Conservation (phyloP, 2,797 vertebrate genomes). For the Pangasius sanitwongsei region DNA sequence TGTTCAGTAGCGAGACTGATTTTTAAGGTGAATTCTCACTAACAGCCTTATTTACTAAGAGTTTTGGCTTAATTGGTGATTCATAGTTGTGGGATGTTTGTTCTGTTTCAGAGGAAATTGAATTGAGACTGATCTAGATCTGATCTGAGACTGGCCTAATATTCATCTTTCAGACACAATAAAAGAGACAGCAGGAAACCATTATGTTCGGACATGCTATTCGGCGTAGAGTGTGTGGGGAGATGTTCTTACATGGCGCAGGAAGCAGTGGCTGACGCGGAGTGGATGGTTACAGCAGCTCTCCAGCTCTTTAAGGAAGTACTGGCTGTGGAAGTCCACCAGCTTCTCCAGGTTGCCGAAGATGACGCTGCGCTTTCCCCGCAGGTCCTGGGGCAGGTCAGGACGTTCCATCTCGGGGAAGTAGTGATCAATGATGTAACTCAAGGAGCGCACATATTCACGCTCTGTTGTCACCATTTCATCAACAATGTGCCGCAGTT, state of each 20-base stretch:
- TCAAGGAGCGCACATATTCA: conserved; percentile 89
- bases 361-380: conserved; percentile 87
- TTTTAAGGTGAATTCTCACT: neutral
- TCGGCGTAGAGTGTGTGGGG: neutral
- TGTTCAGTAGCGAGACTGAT: neutral
- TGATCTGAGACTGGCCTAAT: neutral
- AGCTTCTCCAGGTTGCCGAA: conserved; percentile 97
- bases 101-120: neutral
- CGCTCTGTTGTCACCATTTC: conserved; percentile 94
- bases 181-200: neutral
- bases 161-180: neutral
- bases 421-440: conserved; percentile 89
- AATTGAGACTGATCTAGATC: neutral
- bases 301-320: conserved; percentile 92
- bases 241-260: conserved; percentile 83
- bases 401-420: conserved; percentile 91
- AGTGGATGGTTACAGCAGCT: conserved; percentile 90
- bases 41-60: neutral
- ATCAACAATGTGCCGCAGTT: conserved; percentile 87
- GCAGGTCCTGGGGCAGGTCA: conserved; percentile 90
- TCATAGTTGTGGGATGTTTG: neutral
- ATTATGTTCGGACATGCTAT: neutral
- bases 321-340: conserved; percentile 91
- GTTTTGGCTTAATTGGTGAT: neutral
- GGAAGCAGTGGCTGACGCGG: conserved; percentile 90